Conservation (phyloP, 2,113 vertebrate species). For the Microtus richardsoni region DNA sequence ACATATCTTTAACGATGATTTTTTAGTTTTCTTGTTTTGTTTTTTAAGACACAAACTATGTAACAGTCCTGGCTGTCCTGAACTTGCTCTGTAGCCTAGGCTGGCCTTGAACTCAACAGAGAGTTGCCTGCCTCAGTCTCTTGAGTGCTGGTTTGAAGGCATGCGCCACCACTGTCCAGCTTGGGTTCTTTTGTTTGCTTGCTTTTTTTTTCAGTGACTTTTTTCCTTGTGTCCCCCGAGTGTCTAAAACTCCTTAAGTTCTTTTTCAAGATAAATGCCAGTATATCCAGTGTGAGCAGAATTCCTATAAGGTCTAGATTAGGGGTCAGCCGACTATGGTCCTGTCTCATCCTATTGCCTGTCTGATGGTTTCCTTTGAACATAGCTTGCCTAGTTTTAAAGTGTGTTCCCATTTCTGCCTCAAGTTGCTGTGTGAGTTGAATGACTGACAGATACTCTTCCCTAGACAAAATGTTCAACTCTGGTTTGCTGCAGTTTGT, state of each 20-base stretch:
- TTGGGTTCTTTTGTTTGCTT: no score
- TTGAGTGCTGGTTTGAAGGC: background rate
- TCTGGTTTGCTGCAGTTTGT: background rate
- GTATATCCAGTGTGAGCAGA: background rate
- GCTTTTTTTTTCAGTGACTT: background rate
- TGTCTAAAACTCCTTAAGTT: conserved; percentile 8
- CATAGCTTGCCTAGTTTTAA: background rate
- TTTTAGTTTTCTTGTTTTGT: background rate
- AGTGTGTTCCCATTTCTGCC: background rate
- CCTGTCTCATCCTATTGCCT: background rate
- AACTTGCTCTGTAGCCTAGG: background rate
- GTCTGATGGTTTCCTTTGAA: background rate
- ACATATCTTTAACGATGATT: background rate
- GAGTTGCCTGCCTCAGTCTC: background rate
- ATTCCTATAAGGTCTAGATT: background rate
- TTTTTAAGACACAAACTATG: background rate
- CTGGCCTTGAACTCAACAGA: background rate
- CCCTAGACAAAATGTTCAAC: background rate
- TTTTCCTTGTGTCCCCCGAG: background rate
- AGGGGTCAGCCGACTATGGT: background rate
- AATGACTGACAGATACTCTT: background rate
- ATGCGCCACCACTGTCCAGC: background rate
- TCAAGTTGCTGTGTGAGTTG: background rate
- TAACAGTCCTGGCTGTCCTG: background rate
- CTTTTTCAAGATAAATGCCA: conserved; percentile 32